A percentile compares a stretch with the other conserved stretches of the same genome.
Conservation (phyloP, 1,140 invertebrate species). For the Wiebesia pumilae region DNA sequence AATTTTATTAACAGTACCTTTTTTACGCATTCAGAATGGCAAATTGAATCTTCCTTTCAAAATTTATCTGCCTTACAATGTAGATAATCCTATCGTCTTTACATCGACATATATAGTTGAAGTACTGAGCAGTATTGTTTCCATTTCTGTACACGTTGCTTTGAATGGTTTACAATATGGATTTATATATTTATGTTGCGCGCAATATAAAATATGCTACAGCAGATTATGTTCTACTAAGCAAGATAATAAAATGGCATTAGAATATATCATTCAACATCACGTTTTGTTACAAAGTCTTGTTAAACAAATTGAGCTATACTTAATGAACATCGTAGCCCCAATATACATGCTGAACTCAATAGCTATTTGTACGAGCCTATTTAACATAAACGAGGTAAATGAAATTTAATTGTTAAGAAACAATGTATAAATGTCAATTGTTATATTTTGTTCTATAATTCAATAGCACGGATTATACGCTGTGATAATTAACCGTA, state of each 20-base stretch:
- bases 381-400: background rate
- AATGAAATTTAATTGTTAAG: background rate
- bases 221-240: background rate
- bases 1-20: background rate
- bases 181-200: background rate
- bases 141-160: background rate
- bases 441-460: too few relatives aligned
- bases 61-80: background rate
- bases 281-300: background rate
- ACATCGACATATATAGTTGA: background rate
- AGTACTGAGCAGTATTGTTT: background rate
- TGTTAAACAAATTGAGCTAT: background rate
- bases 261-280: background rate
- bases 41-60: background rate
- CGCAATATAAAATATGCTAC: background rate
- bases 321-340: background rate
- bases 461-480: too few relatives aligned
- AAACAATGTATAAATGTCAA: too few relatives aligned
- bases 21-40: background rate
- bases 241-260: background rate
- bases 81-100: background rate
- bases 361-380: background rate
- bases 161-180: background rate
- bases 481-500: too few relatives aligned
- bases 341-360: background rate